A percentile compares a stretch with the other conserved stretches of the same genome.
phyloP scores from a whole-genome alignment of 1,140 invertebrate genomes.

The Drosophila kurseongensis region DNA sequence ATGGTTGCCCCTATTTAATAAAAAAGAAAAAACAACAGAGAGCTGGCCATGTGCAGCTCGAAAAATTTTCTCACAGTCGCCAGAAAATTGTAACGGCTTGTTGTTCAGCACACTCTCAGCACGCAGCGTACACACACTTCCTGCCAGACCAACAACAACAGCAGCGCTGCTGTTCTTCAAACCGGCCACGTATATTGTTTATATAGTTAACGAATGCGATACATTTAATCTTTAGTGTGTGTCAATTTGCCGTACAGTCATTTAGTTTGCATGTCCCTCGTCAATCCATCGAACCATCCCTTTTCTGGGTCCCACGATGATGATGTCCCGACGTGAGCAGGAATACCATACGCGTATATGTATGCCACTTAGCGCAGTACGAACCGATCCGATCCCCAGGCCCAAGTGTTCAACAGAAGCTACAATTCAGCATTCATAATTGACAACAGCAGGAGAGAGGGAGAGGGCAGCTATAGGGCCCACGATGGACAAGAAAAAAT shows the following conservation, averaged over 20 bases:
- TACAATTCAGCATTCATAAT: conserved; percentile 83
- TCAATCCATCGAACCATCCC: conserved; percentile 39
- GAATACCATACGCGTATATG: conserved; percentile 39
- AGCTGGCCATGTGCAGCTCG: conserved; percentile 69
- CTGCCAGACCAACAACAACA: conserved; percentile 46
- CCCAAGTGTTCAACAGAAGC: conserved; percentile 82
- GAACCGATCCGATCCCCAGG: conserved; percentile 10
- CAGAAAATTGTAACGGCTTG: conserved; percentile 76
- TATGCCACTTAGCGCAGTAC: conserved; percentile 72
- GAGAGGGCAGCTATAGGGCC: conserved; percentile 43
- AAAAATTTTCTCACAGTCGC: conserved; percentile 79
- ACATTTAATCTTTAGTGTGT: conserved; percentile 83
- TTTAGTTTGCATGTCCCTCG: conserved; percentile 79
- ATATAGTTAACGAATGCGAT: conserved; percentile 83
- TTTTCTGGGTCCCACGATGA: conserved; percentile 67
- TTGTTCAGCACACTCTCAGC: conserved; percentile 76
- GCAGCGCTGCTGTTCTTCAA: conserved; percentile 30
- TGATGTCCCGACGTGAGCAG: conserved; percentile 70
- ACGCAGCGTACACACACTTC: conserved; percentile 50
- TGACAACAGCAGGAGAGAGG: conserved; percentile 54
- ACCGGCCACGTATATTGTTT: conserved; percentile 79
- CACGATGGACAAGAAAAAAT: conserved; percentile 60
- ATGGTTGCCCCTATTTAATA: conserved; percentile 59
- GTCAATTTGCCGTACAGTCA: conserved; percentile 83
- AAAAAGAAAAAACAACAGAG: conserved; percentile 17